These are phyloP conservation scores for Melanchra persicariae DNA, from an alignment of 2,888 invertebrate species.

Conservation along the genomic window DNA sequence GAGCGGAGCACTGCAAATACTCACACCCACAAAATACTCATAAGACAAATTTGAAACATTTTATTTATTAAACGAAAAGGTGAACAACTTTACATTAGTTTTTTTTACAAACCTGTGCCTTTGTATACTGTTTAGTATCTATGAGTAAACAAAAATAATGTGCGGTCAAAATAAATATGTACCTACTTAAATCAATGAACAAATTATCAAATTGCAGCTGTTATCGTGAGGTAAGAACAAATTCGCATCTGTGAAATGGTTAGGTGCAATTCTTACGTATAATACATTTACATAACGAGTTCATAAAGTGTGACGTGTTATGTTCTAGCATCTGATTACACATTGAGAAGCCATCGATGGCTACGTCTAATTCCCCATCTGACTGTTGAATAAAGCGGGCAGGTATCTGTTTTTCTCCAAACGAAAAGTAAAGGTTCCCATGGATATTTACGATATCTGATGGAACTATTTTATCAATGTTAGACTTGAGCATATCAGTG, in stretches of 20 bases:
- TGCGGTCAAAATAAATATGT: no score
- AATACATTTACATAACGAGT: conserved; percentile 68
- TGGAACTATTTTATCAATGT: conserved; percentile 13
- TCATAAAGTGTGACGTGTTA: conserved; percentile 58
- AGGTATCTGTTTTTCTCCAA: conserved; percentile 66
- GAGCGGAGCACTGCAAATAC: no score
- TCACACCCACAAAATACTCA: neutral
- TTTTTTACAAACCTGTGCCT: no score
- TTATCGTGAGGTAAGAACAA: neutral
- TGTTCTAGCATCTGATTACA: conserved; percentile 59
- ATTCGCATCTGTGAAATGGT: neutral
- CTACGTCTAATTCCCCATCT: conserved; percentile 67
- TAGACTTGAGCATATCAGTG: neutral
- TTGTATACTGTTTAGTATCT: no score
- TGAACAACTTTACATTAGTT: no score
- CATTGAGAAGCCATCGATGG: conserved; percentile 69
- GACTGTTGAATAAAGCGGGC: conserved; percentile 71
- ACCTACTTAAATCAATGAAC: neutral
- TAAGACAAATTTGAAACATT: no score
- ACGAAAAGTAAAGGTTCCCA: conserved; percentile 70
- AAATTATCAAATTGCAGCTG: neutral
- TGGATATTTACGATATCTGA: conserved; percentile 41
- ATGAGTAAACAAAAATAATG: no score
- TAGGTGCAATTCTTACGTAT: conserved; percentile 48
- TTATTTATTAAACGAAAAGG: conserved; percentile 7